Percentiles rank a stretch among this genome's conserved stretches.
These are phyloP conservation scores for Platichthys stellatus DNA, from an alignment of 2,113 vertebrate species.

Conservation along the genomic window DNA sequence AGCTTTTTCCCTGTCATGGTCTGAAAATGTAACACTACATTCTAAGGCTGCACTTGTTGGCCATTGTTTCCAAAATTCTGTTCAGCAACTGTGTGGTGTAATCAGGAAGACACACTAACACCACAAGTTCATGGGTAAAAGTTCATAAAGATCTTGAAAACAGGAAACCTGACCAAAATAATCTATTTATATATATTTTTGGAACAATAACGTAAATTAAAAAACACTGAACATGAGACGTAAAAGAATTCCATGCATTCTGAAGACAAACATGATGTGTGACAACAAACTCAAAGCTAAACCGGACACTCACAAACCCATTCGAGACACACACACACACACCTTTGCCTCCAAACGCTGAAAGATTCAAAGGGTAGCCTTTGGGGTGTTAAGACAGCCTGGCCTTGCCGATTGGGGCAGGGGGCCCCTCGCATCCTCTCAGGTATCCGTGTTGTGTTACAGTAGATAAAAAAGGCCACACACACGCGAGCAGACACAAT, in stretches of 20 bases:
- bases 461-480: conserved; percentile 47
- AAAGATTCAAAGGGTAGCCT: not conserved
- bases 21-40: not conserved
- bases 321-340: not conserved
- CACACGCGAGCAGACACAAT: conserved; percentile 9
- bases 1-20: not conserved
- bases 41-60: conserved; percentile 1
- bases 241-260: not conserved
- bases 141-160: conserved; percentile 23
- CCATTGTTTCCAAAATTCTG: conserved; percentile 19
- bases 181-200: no score
- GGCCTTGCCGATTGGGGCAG: conserved; percentile 12
- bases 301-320: conserved; percentile 5
- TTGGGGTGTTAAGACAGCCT: conserved; percentile 17
- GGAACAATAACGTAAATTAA: not conserved
- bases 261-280: no score
- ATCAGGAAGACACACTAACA: conserved; percentile 35
- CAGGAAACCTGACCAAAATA: not conserved
- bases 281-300: not conserved
- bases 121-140: conserved; percentile 3
- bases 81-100: not conserved
- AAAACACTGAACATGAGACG: conserved; percentile 39
- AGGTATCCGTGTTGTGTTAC: conserved; percentile 63
- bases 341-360: not conserved
- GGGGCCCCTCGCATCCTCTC: conserved; percentile 44